Conservation (phyloP, 1,140 invertebrate species). For the Globodera rostochiensis region DNA sequence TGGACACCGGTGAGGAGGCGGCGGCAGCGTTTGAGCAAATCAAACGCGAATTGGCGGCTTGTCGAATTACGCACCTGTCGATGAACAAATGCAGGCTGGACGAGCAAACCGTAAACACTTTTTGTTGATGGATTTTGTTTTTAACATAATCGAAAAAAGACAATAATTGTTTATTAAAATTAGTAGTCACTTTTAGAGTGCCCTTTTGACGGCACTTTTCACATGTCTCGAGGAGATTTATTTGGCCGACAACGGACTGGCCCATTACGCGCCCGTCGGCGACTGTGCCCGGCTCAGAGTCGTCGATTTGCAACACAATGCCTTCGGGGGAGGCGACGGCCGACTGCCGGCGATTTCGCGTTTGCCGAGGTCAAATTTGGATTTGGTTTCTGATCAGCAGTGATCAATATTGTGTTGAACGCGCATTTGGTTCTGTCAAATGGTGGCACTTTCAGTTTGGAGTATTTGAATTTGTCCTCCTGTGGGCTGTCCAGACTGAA, state of each 20-base stretch:
- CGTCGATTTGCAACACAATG: constrained; percentile 38
- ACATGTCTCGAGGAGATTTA: constrained; percentile 37
- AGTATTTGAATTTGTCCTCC: constrained; percentile 35
- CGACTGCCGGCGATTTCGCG: constrained; percentile 12
- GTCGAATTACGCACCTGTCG: constrained; percentile 32
- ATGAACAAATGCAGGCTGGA: constrained; percentile 32
- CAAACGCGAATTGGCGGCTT: not conserved
- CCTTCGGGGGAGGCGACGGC: not conserved
- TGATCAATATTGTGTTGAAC: too few species aligned
- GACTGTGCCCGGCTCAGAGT: constrained; percentile 21
- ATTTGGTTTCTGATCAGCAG: too few species aligned
- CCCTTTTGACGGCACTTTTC: constrained; percentile 33
- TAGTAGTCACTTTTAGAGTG: constrained; percentile 8
- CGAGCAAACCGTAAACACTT: constrained; percentile 28
- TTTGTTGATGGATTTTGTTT: constrained; percentile 9
- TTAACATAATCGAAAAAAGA: not conserved
- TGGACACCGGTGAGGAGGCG: not conserved
- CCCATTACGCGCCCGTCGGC: not conserved
- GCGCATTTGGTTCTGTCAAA: too few species aligned
- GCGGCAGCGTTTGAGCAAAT: not conserved
- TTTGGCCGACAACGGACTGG: constrained; percentile 35
- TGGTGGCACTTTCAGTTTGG: constrained; percentile 22
- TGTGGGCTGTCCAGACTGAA: constrained; percentile 30
- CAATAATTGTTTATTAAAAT: constrained; percentile 3
- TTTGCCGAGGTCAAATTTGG: constrained; percentile 31